phyloP scores from a whole-genome alignment of 2,797 vertebrate species.

The Coracias cyanogaster region DNA sequence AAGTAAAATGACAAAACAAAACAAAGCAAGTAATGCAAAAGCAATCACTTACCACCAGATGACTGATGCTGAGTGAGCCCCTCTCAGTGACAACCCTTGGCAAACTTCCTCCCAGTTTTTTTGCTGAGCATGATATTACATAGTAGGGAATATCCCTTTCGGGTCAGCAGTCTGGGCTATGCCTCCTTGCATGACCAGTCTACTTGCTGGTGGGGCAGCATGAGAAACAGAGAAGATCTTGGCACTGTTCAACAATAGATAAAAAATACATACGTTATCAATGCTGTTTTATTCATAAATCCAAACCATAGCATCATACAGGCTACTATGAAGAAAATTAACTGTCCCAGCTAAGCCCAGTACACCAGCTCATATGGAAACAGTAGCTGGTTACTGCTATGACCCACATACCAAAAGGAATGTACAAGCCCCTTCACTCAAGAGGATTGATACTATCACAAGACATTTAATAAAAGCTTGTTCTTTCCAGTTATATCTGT shows the following conservation, averaged over 20 bases:
- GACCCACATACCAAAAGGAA: neutral
- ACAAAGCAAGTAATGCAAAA: neutral
- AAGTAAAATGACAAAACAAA: neutral
- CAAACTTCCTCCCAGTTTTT: neutral
- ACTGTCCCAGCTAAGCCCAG: neutral
- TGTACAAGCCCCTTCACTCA: neutral
- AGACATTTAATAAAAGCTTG: neutral
- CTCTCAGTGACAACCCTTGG: neutral
- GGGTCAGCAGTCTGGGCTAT: neutral
- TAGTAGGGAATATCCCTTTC: neutral
- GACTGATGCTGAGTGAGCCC: neutral
- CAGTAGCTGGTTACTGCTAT: neutral
- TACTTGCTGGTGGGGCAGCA: neutral
- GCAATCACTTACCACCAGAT: neutral
- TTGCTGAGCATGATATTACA: fast-evolving
- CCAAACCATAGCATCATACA: neutral
- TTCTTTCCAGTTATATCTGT: neutral
- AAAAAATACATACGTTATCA: neutral
- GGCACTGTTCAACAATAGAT: neutral
- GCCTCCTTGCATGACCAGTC: neutral
- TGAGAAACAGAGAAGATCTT: neutral
- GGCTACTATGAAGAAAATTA: neutral
- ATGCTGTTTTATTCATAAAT: neutral
- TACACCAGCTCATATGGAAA: neutral
- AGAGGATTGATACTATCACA: neutral